Conservation (phyloP, 2,888 invertebrate species). For the Ectemnius continuus region DNA sequence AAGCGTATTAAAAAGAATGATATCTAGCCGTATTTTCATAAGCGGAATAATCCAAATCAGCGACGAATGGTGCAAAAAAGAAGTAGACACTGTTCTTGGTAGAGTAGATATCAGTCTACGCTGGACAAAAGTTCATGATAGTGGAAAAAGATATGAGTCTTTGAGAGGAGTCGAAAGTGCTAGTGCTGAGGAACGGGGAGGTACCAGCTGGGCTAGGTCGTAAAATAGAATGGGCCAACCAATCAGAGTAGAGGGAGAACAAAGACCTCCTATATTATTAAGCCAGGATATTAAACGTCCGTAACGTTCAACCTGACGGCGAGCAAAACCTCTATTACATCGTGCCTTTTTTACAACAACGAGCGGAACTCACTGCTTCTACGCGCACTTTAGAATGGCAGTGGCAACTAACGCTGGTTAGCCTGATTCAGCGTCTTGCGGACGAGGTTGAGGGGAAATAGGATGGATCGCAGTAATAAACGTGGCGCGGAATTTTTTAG, state of each 20-base stretch:
- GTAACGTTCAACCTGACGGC: conserved; percentile 43
- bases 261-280: conserved; percentile 59
- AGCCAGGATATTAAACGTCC: conserved; percentile 63
- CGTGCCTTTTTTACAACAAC: conserved; percentile 12
- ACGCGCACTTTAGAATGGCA: too few relatives aligned
- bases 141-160: conserved; percentile 65
- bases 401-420: too few relatives aligned
- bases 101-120: conserved; percentile 29
- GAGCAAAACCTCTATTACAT: conserved; percentile 38
- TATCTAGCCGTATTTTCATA: too few relatives aligned
- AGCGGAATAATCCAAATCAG: too few relatives aligned
- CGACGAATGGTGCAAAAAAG: too few relatives aligned
- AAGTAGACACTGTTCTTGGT: conserved; percentile 13
- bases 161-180: conserved; percentile 40
- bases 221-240: conserved; percentile 49
- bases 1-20: too few relatives aligned
- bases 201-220: conserved; percentile 56
- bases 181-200: conserved; percentile 49
- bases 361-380: background rate
- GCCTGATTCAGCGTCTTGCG: too few relatives aligned
- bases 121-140: conserved; percentile 48
- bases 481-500: too few relatives aligned
- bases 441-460: too few relatives aligned
- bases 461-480: too few relatives aligned
- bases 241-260: conserved; percentile 51